Conservation (phyloP, 2,888 invertebrate genomes). For the Hirtodrosophila cameraria region DNA sequence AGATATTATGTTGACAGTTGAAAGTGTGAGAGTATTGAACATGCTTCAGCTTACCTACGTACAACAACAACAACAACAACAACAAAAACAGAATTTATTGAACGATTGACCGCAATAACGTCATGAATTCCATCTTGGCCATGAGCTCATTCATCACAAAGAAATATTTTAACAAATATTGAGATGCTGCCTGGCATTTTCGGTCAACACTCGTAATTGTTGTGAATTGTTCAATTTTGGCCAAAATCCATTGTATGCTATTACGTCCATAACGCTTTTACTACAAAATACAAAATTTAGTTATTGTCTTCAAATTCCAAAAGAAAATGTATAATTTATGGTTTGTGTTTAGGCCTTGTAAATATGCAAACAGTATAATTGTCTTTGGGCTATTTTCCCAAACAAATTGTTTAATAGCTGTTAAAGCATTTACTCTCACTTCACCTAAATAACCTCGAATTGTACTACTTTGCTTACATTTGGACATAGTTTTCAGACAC, state of each 20-base stretch:
- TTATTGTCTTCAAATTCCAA: too few relatives aligned
- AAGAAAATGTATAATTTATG: too few relatives aligned
- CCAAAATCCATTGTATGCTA: not conserved
- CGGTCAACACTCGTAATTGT: conserved; percentile 17
- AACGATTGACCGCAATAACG: conserved; percentile 62
- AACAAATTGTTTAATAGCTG: not conserved
- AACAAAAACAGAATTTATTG: conserved; percentile 49
- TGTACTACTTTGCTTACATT: too few relatives aligned
- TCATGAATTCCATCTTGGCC: conserved; percentile 57
- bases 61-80: conserved; percentile 23
- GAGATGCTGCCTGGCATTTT: conserved; percentile 1
- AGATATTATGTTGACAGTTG: conserved; percentile 68
- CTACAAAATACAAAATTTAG: too few relatives aligned
- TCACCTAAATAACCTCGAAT: too few relatives aligned
- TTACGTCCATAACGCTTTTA: too few relatives aligned
- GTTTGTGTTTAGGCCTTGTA: too few relatives aligned
- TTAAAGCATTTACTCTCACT: not conserved
- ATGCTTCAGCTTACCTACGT: not conserved
- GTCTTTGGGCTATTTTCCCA: too few relatives aligned
- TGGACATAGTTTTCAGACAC: too few relatives aligned
- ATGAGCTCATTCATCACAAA: conserved; percentile 60
- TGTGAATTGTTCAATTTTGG: not conserved
- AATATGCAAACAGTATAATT: too few relatives aligned
- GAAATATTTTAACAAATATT: conserved; percentile 26
- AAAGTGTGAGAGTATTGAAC: too few relatives aligned